These are phyloP conservation scores for Catocala nupta DNA, from an alignment of 2,888 invertebrate species.

Conservation along the genomic window DNA sequence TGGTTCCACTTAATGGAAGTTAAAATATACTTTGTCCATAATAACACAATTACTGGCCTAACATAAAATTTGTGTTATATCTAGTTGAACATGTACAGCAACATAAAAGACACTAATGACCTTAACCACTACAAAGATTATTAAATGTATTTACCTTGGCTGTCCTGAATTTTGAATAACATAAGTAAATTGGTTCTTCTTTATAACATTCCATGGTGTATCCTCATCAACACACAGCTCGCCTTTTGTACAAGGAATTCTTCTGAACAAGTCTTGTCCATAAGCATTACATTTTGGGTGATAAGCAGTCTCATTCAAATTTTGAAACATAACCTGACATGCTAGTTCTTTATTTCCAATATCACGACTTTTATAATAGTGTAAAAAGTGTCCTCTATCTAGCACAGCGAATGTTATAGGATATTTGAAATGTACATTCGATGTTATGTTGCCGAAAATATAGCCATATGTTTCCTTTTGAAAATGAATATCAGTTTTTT, in stretches of 20 bases:
- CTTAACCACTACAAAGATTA: not conserved
- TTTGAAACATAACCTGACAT: constrained; percentile 95
- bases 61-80: no score
- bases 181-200: constrained; percentile 97
- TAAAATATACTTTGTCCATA: no score
- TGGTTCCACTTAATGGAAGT: no score
- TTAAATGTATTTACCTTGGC: constrained; percentile 90
- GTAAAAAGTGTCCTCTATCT: constrained; percentile 95
- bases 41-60: no score
- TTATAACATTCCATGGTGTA: constrained; percentile 93
- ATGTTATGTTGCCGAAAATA: constrained; percentile 98
- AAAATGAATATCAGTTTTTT: constrained; percentile 96
- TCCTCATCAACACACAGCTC: constrained; percentile 95
- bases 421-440: constrained; percentile 88
- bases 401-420: constrained; percentile 95
- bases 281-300: constrained; percentile 93
- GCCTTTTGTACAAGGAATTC: constrained; percentile 93
- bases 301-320: constrained; percentile 93
- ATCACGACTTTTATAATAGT: constrained; percentile 94
- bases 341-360: constrained; percentile 89
- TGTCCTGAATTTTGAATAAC: constrained; percentile 95
- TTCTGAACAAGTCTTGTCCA: constrained; percentile 92
- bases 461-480: constrained; percentile 96
- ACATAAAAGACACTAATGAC: no score
- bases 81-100: no score